A percentile compares a stretch with the other conserved stretches of the same genome.
These are phyloP conservation scores for Synaphobranchus kaupii DNA, from an alignment of 2,797 vertebrate genomes.

Conservation along the genomic window DNA sequence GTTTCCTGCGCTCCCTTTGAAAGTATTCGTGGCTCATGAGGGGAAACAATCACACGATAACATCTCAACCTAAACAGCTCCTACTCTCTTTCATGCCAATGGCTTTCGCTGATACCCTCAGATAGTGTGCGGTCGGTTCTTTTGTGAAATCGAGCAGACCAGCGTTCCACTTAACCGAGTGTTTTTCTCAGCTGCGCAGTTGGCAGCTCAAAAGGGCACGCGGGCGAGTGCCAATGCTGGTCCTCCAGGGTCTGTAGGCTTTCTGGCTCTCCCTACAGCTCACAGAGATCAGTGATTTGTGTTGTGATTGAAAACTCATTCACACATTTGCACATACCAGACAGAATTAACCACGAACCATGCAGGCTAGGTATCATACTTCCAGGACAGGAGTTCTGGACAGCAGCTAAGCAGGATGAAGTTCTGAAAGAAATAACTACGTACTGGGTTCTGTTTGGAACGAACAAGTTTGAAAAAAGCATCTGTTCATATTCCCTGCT, in stretches of 20 bases:
- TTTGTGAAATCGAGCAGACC: background rate
- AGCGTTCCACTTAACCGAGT: background rate
- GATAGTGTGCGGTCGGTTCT: background rate
- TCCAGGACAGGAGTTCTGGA: background rate
- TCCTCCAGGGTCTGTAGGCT: background rate
- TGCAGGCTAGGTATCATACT: background rate
- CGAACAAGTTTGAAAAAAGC: background rate
- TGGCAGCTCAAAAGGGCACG: background rate
- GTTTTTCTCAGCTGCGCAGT: background rate
- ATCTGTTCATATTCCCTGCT: background rate
- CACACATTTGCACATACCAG: conserved; percentile 17
- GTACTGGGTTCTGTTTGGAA: background rate
- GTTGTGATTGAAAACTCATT: background rate
- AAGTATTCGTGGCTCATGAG: background rate
- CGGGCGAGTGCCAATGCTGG: background rate
- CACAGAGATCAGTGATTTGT: conserved; percentile 7
- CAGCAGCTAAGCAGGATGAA: background rate
- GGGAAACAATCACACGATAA: conserved; percentile 31
- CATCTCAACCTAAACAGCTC: conserved; percentile 21
- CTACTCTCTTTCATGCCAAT: background rate
- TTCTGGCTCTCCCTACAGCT: background rate
- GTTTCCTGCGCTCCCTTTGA: conserved; percentile 2
- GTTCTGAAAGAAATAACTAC: background rate
- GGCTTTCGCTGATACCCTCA: background rate
- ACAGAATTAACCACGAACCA: background rate